These are phyloP conservation scores for Drosophila serrata DNA, from an alignment of 1,140 invertebrate genomes.

Conservation along the genomic window DNA sequence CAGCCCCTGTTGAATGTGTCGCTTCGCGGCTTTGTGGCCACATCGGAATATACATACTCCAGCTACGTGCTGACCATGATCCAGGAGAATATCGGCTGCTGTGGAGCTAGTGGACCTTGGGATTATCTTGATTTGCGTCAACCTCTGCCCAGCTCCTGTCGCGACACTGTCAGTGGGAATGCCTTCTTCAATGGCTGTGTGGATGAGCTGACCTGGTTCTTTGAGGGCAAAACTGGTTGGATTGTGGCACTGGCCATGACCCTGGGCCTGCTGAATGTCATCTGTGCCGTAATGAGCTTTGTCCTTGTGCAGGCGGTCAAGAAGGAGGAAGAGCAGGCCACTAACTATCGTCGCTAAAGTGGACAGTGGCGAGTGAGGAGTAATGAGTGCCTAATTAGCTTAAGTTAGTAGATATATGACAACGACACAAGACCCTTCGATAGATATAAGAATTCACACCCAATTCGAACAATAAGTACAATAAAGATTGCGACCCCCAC, in stretches of 20 bases:
- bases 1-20: slow-evolving; percentile 90
- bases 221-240: slow-evolving; percentile 93
- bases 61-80: slow-evolving; percentile 90
- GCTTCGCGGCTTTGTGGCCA: slow-evolving; percentile 90
- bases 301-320: slow-evolving; percentile 90
- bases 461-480: slow-evolving; percentile 77
- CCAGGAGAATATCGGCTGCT: slow-evolving; percentile 95
- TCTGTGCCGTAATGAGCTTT: slow-evolving; percentile 89
- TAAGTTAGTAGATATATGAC: slow-evolving; percentile 47
- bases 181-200: slow-evolving; percentile 95
- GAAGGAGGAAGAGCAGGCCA: slow-evolving; percentile 89
- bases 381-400: slow-evolving; percentile 23
- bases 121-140: slow-evolving; percentile 92
- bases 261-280: slow-evolving; percentile 90
- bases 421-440: slow-evolving; percentile 41
- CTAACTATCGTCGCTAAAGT: slow-evolving; percentile 85
- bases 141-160: slow-evolving; percentile 92
- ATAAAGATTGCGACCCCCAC: slow-evolving; percentile 50
- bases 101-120: slow-evolving; percentile 92
- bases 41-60: slow-evolving; percentile 88
- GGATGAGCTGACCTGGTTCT: slow-evolving; percentile 93
- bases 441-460: slow-evolving; percentile 59
- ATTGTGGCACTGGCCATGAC: slow-evolving; percentile 91
- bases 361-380: neutral
- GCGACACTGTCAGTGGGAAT: slow-evolving; percentile 94